Conservation (phyloP, 2,797 vertebrate species). For the Tiaroga cobitis region DNA sequence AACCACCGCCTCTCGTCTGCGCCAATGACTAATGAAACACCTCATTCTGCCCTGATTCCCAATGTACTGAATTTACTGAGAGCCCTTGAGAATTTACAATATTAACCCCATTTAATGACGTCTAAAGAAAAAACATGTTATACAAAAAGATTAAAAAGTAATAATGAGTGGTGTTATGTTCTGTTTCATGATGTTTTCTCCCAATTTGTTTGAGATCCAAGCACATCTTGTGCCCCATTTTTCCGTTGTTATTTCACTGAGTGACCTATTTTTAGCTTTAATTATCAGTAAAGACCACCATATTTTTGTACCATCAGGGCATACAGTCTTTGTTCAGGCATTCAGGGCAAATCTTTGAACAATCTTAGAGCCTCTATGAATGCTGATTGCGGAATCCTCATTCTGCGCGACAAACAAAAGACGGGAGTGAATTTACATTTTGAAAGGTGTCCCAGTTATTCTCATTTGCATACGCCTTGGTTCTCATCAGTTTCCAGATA, state of each 20-base stretch:
- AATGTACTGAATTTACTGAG: background rate
- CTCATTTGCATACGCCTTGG: background rate
- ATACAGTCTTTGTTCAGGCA: background rate
- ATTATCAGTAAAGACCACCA: slow-evolving; percentile 1
- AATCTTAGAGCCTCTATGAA: slow-evolving; percentile 12
- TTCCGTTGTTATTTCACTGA: background rate
- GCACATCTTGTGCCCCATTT: slow-evolving; percentile 15
- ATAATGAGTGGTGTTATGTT: background rate
- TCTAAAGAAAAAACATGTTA: background rate
- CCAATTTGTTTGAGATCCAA: background rate
- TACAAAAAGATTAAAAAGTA: background rate
- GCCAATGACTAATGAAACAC: background rate
- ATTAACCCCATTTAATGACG: background rate
- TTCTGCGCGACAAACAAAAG: slow-evolving; percentile 6
- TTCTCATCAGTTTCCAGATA: background rate
- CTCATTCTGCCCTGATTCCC: background rate
- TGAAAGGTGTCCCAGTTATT: slow-evolving; percentile 13
- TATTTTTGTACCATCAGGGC: slow-evolving; percentile 1
- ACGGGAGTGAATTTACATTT: background rate
- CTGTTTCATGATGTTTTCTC: background rate
- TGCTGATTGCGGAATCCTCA: background rate
- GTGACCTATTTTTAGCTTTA: slow-evolving; percentile 31
- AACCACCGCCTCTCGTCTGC: background rate
- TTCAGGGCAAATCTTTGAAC: slow-evolving; percentile 19
- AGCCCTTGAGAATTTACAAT: too few species aligned